Conservation (phyloP, 2,888 invertebrate species). For the Laspeyria flexula region DNA sequence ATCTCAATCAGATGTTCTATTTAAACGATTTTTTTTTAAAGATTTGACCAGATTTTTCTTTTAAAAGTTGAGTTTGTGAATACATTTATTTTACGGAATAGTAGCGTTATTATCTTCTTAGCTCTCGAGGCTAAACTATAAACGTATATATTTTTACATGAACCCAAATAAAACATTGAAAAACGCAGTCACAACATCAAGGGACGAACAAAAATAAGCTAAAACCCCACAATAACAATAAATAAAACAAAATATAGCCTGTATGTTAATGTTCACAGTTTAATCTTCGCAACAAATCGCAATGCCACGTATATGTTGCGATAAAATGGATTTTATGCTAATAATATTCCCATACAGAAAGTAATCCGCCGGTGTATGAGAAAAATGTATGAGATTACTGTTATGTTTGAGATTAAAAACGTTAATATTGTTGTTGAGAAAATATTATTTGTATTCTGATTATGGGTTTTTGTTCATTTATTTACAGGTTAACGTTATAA, state of each 20-base stretch:
- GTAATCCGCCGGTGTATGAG: conserved; percentile 56
- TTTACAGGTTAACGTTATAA: neutral
- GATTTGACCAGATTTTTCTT: no score
- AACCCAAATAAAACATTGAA: conserved; percentile 34
- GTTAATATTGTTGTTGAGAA: conserved; percentile 12
- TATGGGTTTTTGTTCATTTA: neutral
- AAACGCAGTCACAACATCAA: conserved; percentile 25
- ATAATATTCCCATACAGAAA: conserved; percentile 69
- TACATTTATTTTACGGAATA: no score
- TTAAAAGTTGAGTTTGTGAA: no score
- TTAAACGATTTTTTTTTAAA: no score
- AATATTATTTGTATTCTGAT: neutral
- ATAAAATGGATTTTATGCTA: conserved; percentile 69
- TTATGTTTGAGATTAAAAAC: conserved; percentile 35
- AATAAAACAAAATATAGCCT: conserved; percentile 48
- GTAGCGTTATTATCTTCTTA: no score
- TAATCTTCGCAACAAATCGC: conserved; percentile 78
- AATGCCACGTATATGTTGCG: conserved; percentile 53
- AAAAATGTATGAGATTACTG: conserved; percentile 64
- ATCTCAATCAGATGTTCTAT: no score
- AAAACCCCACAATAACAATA: conserved; percentile 37
- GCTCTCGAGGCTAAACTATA: no score
- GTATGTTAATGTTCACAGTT: conserved; percentile 63
- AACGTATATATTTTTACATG: no score
- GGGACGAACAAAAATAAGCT: no score